Evolutionary conservation across 1,140 invertebrate species (phyloP).

Genomic region (Brachionus plicatilis): DNA sequence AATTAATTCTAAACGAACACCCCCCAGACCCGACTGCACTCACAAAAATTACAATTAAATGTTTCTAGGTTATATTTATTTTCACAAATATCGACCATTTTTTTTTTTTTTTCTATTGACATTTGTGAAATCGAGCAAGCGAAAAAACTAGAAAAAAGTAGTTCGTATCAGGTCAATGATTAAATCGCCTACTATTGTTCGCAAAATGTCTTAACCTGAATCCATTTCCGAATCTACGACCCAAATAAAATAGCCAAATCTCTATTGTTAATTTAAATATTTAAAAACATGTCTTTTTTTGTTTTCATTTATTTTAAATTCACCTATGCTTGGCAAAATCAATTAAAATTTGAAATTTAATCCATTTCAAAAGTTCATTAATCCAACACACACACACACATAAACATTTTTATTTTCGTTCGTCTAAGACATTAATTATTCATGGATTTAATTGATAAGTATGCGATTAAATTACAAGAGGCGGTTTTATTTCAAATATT

Average conservation of each 20-base stretch:
- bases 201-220: background rate
- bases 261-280: slow-evolving; percentile 12
- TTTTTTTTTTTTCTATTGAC: slow-evolving; percentile 5
- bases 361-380: background rate
- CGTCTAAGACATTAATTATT: background rate
- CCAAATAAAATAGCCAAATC: slow-evolving; percentile 9
- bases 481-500: background rate
- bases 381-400: background rate
- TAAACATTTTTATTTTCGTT: background rate
- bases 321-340: background rate
- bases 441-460: background rate
- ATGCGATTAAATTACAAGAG: background rate
- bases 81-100: slow-evolving; percentile 32
- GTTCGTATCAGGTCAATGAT: slow-evolving; percentile 15
- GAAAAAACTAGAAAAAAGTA: slow-evolving; percentile 2
- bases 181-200: slow-evolving; percentile 23
- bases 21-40: background rate
- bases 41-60: slow-evolving; percentile 10
- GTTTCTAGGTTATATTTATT: slow-evolving; percentile 29
- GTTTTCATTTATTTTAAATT: background rate
- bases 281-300: slow-evolving; percentile 18
- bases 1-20: background rate
- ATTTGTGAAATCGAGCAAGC: background rate
- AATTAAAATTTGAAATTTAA: slow-evolving; percentile 27
- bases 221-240: slow-evolving; percentile 19